Percentiles rank a stretch among this genome's conserved stretches.
Conservation (phyloP, 2,113 vertebrate genomes). For the Cisticola juncidis region DNA sequence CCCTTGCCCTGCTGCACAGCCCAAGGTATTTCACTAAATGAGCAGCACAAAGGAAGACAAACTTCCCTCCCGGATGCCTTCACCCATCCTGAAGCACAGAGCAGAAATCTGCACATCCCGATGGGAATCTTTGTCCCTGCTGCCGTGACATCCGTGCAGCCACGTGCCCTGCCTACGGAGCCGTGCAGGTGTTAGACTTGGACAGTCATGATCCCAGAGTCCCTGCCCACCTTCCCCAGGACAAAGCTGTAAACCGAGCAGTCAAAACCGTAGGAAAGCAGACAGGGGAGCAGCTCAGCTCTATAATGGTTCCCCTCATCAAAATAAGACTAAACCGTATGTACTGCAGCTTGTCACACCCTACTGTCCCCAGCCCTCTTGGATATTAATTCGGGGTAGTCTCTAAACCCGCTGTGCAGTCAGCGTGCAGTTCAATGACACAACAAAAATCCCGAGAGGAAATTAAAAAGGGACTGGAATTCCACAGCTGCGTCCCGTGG, state of each 20-base stretch:
- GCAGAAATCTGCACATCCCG: background rate
- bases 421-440: background rate
- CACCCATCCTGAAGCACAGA: background rate
- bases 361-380: background rate
- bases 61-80: background rate
- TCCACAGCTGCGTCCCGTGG: background rate
- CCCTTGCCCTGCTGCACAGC: background rate
- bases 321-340: background rate
- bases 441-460: background rate
- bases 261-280: background rate
- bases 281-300: background rate
- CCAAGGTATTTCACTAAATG: background rate
- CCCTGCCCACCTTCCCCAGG: background rate
- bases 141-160: background rate
- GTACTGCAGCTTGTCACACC: background rate
- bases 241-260: background rate
- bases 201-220: background rate
- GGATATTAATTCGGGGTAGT: background rate
- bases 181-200: rapidly evolving
- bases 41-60: background rate
- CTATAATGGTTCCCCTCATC: background rate
- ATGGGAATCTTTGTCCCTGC: background rate
- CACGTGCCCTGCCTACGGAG: background rate
- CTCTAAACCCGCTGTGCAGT: background rate
- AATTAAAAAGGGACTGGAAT: background rate